Base-by-base conservation (phyloP, 2,113 vertebrate species). In the Mixornis gularis region DNA sequence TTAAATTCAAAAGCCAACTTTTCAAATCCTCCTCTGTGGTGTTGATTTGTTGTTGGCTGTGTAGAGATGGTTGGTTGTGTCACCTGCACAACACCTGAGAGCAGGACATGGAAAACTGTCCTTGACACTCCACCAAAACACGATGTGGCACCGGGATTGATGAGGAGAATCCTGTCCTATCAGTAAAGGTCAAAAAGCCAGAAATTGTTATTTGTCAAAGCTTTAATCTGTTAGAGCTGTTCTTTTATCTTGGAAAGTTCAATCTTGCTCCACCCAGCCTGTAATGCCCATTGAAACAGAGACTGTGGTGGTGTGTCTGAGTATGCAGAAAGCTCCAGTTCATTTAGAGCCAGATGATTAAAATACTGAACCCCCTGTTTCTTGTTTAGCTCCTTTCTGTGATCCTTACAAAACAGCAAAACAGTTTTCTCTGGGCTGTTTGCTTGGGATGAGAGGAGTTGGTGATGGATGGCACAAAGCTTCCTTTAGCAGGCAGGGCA, bases 51-150 rank as follows among this genome's bases (percentile, higher is more conserved):
- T 62, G 26, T 5, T 73, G 71, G 30, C 41, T 49, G 1, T 49
- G 46, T 29, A 27, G 17, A 20, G 27, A 7, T 63, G 26, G 36
- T 36, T 6, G 19, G 15, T 8, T 77, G 68, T 81, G 51, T 78
- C 1, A 1, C 26, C 63, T 17, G 12, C 3, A 6, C 30, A 19
- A 17, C 4, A 1, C 19, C 20, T 32, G 36, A 27, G 32, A 66
- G 27, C 5, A 4, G 49, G 49, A 22, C 26, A 13, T 0, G 2
- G 22, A 32, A 8, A 55, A 6, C 15, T 74, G 30, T 26, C 40
- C 26, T 58, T 52, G 78, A 13, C 32, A 17, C 43, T 63, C 18
- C 25, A 60, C 49, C 48, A 41, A 46, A 85, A 25, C 27, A 10
- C 1, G 3, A 6, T 17, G 24, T 1, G 1, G 34, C 41, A 7